A percentile compares a stretch with the other conserved stretches of the same genome.
Evolutionary conservation across 2,888 invertebrate genomes (phyloP).

Genomic region (Galeopsomyia nigrocyanea): DNA sequence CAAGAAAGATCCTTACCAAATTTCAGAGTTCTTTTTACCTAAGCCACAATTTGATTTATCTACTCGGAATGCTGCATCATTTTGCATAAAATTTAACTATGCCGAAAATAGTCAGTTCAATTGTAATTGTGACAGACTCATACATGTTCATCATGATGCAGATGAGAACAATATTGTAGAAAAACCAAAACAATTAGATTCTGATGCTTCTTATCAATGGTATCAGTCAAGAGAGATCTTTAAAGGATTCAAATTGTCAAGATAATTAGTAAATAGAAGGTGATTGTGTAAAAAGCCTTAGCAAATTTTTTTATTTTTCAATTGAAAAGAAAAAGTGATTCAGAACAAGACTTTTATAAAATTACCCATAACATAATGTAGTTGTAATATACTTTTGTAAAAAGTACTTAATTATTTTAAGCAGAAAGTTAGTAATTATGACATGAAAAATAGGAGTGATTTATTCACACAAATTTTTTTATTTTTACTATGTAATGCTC

Average conservation of each 20-base stretch:
- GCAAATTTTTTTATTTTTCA: conserved; percentile 5
- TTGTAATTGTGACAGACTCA: conserved; percentile 57
- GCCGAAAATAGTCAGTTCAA: conserved; percentile 46
- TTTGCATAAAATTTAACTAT: conserved; percentile 58
- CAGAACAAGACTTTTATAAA: conserved; percentile 31
- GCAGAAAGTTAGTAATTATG: not conserved
- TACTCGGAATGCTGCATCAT: conserved; percentile 50
- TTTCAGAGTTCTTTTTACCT: conserved; percentile 63
- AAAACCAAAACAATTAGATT: conserved; percentile 33
- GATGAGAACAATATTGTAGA: conserved; percentile 42
- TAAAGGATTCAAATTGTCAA: conserved; percentile 63
- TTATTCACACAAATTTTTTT: too few relatives aligned
- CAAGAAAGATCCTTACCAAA: conserved; percentile 58
- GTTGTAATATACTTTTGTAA: conserved; percentile 23
- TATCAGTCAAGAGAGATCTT: conserved; percentile 65
- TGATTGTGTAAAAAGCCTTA: conserved; percentile 19
- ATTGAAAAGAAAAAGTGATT: conserved; percentile 2
- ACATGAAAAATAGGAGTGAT: too few relatives aligned
- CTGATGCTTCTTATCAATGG: conserved; percentile 57
- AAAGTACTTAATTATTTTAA: conserved; percentile 37
- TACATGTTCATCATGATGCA: conserved; percentile 59
- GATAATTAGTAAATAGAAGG: conserved; percentile 52
- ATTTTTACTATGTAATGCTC: too few relatives aligned
- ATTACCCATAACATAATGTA: conserved; percentile 13
- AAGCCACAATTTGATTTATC: conserved; percentile 61